phyloP scores from a whole-genome alignment of 2,888 invertebrate species.

The Archaeoteleia sp. region DNA sequence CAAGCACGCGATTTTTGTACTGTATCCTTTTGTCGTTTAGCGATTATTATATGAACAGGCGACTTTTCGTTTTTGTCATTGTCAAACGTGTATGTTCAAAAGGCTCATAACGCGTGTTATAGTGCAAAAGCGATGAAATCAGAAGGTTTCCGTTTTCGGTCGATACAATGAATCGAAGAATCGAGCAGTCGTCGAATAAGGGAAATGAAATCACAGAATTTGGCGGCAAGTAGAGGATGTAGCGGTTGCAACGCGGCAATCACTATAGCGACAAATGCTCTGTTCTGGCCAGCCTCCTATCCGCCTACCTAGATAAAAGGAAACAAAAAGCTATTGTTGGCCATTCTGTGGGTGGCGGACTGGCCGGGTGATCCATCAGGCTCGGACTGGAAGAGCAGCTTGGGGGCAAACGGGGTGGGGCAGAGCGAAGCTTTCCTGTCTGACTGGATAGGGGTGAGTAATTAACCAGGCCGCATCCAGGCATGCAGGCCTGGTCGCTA shows the following conservation, averaged over 20 bases:
- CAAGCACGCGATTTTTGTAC: too few relatives aligned
- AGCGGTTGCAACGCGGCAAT: slow-evolving; percentile 28
- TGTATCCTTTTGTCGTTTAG: too few relatives aligned
- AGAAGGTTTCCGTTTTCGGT: background rate
- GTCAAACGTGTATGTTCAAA: too few relatives aligned
- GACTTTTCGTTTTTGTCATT: too few relatives aligned
- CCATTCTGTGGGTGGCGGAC: slow-evolving; percentile 72
- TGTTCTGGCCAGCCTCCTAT: slow-evolving; percentile 65
- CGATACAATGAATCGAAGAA: slow-evolving; percentile 2
- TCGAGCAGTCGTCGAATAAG: slow-evolving; percentile 58
- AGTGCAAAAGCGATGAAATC: too few relatives aligned
- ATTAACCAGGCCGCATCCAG: slow-evolving; percentile 69
- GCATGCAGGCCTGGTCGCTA: slow-evolving; percentile 55
- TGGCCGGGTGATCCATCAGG: slow-evolving; percentile 72
- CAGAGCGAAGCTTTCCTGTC: slow-evolving; percentile 62
- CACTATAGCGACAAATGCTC: slow-evolving; percentile 67
- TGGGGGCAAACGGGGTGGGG: slow-evolving; percentile 63
- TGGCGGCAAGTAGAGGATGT: slow-evolving; percentile 38
- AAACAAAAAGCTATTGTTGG: slow-evolving; percentile 73
- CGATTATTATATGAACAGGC: too few relatives aligned
- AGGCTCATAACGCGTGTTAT: too few relatives aligned
- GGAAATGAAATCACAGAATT: slow-evolving; percentile 61
- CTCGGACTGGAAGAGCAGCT: slow-evolving; percentile 68
- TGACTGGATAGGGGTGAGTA: slow-evolving; percentile 71
- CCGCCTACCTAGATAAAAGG: slow-evolving; percentile 69